These are phyloP conservation scores for Spea hammondii DNA, from an alignment of 2,797 vertebrate genomes.

Conservation along the genomic window DNA sequence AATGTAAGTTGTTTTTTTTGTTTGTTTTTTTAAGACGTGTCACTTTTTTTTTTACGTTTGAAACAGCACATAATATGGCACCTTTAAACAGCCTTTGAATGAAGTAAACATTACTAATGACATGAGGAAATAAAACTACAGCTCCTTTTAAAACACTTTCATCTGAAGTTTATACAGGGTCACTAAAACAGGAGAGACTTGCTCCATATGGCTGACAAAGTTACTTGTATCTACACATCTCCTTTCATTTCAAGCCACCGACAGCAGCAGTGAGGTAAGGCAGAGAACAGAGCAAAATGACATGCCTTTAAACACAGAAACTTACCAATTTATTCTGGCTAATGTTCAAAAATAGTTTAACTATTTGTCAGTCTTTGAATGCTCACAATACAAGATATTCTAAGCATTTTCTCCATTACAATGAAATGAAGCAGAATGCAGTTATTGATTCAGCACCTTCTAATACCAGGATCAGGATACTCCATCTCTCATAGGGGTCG, in stretches of 20 bases:
- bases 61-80: slow-evolving; percentile 49
- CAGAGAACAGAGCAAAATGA: slow-evolving; percentile 4
- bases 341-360: slow-evolving; percentile 27
- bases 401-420: background rate
- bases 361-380: slow-evolving; percentile 10
- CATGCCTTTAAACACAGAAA: slow-evolving; percentile 30
- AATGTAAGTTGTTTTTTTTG: slow-evolving; percentile 21
- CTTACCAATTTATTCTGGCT: slow-evolving; percentile 4
- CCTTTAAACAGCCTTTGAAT: slow-evolving; percentile 30
- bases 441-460: background rate
- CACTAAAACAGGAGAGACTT: slow-evolving; percentile 11
- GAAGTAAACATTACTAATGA: slow-evolving; percentile 28
- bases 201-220: slow-evolving; percentile 2
- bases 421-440: background rate
- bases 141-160: slow-evolving; percentile 41
- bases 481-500: background rate
- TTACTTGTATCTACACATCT: slow-evolving; percentile 1
- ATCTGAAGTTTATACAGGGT: slow-evolving; percentile 33
- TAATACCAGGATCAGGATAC: background rate
- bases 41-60: slow-evolving; percentile 41
- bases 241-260: slow-evolving; percentile 14
- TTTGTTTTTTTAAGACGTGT: slow-evolving; percentile 41
- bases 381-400: background rate
- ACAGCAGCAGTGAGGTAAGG: slow-evolving; percentile 24
- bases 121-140: slow-evolving; percentile 24